Evolutionary conservation across 2,797 vertebrate genomes (phyloP).

Genomic region (Parauchenoglanis ngamensis): DNA sequence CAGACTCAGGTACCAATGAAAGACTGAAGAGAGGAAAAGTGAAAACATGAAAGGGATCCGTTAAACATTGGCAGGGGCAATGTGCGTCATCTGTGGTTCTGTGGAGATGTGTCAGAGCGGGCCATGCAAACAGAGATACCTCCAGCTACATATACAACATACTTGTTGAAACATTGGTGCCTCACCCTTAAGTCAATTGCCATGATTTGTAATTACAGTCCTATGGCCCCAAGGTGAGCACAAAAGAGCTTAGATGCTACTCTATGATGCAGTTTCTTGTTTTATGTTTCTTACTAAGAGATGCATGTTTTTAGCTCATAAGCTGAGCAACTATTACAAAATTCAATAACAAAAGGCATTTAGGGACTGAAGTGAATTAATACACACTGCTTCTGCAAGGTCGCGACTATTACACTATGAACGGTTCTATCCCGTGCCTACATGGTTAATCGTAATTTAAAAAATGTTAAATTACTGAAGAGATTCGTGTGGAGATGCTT

Average conservation of each 20-base stretch:
- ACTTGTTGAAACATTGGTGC: neutral
- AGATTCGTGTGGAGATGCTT: neutral
- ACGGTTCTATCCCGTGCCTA: neutral
- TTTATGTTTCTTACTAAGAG: neutral
- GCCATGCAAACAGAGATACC: constrained; percentile 50
- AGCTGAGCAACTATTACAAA: neutral
- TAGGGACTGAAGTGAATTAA: neutral
- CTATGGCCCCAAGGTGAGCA: neutral
- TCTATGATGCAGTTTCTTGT: neutral
- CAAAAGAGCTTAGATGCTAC: neutral
- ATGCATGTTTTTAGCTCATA: neutral
- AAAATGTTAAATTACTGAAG: neutral
- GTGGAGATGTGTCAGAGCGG: constrained; percentile 70
- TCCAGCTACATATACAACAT: constrained; percentile 29
- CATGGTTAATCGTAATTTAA: no score
- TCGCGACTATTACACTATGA: neutral
- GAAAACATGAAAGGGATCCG: constrained; percentile 72
- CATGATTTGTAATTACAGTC: neutral
- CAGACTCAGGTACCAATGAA: constrained; percentile 66
- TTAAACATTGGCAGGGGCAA: constrained; percentile 70
- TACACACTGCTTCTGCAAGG: neutral
- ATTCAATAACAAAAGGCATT: neutral
- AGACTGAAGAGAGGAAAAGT: constrained; percentile 59
- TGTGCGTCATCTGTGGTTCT: constrained; percentile 75
- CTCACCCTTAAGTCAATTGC: neutral